Conservation (phyloP, 2,797 vertebrate genomes). For the Sus cebifrons region DNA sequence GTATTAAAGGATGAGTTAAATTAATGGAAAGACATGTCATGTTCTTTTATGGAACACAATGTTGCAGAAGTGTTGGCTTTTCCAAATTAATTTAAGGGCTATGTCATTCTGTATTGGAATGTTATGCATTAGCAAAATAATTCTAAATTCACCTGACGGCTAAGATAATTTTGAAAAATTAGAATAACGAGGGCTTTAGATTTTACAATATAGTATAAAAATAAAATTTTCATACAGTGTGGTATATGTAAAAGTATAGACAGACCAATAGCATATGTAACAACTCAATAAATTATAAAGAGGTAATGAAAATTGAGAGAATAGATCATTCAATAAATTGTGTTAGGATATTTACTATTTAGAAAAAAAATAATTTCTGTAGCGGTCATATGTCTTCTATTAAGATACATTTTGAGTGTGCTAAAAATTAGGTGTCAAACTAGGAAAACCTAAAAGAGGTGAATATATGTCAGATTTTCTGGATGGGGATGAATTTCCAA, state of each 20-base stretch:
- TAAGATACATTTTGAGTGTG: not conserved
- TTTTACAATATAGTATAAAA: constrained; percentile 39
- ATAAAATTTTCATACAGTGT: not conserved
- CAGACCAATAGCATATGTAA: not conserved
- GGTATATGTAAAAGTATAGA: not conserved
- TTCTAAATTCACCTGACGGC: not conserved
- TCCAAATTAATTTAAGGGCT: not conserved
- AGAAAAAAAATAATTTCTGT: constrained; percentile 24
- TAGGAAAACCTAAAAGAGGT: constrained; percentile 22
- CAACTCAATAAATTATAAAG: constrained; percentile 19
- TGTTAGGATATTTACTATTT: not conserved
- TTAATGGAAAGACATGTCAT: not conserved
- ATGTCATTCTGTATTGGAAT: not conserved
- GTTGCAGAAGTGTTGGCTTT: not conserved
- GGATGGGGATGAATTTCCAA: constrained; percentile 1
- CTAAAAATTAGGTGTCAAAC: not conserved
- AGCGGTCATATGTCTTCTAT: not conserved
- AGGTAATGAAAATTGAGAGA: not conserved
- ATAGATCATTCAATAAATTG: not conserved
- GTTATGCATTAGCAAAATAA: constrained; percentile 51
- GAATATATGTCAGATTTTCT: not conserved
- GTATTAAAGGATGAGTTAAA: constrained; percentile 42
- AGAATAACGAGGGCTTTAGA: not conserved
- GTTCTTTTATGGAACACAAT: not conserved
- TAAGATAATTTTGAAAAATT: constrained; percentile 19